phyloP scores from a whole-genome alignment of 2,888 invertebrate genomes.

The Drosophila tanythrix region DNA sequence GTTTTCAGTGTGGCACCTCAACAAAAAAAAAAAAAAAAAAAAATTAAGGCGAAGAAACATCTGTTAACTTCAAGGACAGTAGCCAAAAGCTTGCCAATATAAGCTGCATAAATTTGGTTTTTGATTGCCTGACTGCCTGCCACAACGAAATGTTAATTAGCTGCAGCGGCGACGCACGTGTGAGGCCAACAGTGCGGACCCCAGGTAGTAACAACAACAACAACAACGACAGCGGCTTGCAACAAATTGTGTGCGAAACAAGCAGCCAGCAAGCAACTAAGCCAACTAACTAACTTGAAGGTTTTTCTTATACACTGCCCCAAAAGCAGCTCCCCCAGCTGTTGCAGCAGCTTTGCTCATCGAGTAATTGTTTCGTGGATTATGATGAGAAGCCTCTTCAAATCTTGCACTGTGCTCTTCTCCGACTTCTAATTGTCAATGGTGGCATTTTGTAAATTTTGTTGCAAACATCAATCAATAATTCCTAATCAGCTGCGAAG shows the following conservation, averaged over 20 bases:
- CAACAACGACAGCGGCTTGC: conserved; percentile 21
- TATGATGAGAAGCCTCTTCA: background rate
- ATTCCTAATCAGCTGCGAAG: background rate
- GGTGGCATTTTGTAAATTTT: background rate
- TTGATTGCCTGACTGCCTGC: conserved; percentile 48
- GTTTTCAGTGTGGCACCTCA: conserved; percentile 14
- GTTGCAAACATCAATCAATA: accelerated
- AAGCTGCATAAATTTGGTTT: conserved; percentile 65
- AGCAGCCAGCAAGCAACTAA: conserved; percentile 32
- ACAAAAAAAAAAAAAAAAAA: background rate
- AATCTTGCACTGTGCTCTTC: background rate
- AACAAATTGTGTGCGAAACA: conserved; percentile 51
- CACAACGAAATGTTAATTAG: conserved; percentile 60
- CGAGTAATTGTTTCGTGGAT: background rate
- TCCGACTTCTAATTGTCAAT: background rate
- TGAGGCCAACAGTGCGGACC: conserved; percentile 28
- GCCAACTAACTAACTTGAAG: conserved; percentile 39
- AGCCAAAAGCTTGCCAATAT: conserved; percentile 41
- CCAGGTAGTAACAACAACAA: conserved; percentile 13
- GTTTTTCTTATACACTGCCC: conserved; percentile 28
- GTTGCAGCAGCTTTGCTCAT: background rate
- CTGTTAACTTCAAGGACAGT: conserved; percentile 60
- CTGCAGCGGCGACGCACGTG: conserved; percentile 43
- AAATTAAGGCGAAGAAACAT: background rate
- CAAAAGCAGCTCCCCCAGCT: background rate